Base-by-base conservation (phyloP, 2,797 vertebrate genomes). In the Trematomus bernacchii region DNA sequence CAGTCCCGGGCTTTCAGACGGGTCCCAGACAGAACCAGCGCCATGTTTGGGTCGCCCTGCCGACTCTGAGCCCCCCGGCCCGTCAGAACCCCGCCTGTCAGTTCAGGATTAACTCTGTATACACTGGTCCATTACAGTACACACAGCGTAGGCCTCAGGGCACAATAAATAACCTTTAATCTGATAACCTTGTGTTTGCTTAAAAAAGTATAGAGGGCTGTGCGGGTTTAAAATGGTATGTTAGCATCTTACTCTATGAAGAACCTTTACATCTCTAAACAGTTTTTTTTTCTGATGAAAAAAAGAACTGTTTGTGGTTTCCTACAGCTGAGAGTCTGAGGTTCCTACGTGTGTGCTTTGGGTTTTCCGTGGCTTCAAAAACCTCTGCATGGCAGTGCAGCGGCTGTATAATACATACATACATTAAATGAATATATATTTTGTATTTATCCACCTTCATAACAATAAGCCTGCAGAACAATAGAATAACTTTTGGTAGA, bases 21-120 rank as follows among this genome's bases (percentile, higher is more conserved):
- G 79, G 83, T 89, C 81, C 85, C 85, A 86, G 86, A 87, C 76
- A 85, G 91, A 89, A 85, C 86, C 86, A 80, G 79, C 69, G 83
- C 63, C 83, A 77, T 82, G 80, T 86, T 85, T 83, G 83, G 84
- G 79, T 82, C 81, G 70, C 74, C 76, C 73, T n/a, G 44, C 66
- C 76, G 73, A 81, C 77, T 50, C 72, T 14, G 52, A 84, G 23
- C 53, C 77, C 67, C 65, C 60, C 33, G 15, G 11, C 58, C 77
- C 60, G 3, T 84, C 80, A 77, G 81, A 87, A 86, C 79, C 76
- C 59, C 52, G 77, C 65, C 74, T 86, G 84, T 83, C 86, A 87
- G 79, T 74, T 63, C 73, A 33, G 70, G 86, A 91, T 91, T 85
- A 85, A 84, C 78, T 89, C 72, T 85, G 81, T 90, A 84, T 86